Conservation (phyloP, 1,140 invertebrate species). For the Olivierus martensii region DNA sequence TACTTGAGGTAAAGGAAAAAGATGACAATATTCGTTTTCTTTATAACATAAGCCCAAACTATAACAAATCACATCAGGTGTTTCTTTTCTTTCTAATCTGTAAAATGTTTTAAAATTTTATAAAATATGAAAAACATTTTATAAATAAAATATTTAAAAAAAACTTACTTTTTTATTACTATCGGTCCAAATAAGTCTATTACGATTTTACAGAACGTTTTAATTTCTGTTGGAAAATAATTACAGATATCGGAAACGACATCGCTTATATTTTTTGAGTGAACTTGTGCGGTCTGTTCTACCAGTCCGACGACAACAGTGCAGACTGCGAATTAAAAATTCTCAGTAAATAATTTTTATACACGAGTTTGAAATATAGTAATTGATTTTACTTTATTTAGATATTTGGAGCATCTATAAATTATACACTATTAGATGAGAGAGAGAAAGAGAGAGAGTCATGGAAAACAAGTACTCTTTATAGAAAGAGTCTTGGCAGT, state of each 20-base stretch:
- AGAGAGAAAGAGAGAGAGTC: too few species aligned
- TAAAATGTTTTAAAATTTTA: slow-evolving; percentile 3
- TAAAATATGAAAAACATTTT: background rate
- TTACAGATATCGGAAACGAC: slow-evolving; percentile 9
- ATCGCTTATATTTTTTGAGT: slow-evolving; percentile 9
- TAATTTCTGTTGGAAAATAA: slow-evolving; percentile 4
- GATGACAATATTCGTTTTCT: slow-evolving; percentile 19
- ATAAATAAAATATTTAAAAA: background rate
- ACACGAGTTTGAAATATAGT: too few species aligned
- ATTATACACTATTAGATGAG: too few species aligned
- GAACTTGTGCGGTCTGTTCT: slow-evolving; percentile 8
- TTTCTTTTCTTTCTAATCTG: slow-evolving; percentile 21
- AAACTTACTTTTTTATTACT: slow-evolving; percentile 16
- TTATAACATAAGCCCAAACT: slow-evolving; percentile 24
- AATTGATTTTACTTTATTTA: too few species aligned
- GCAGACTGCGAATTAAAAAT: too few species aligned
- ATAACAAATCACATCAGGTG: slow-evolving; percentile 27
- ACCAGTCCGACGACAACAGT: slow-evolving; percentile 11
- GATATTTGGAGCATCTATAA: too few species aligned
- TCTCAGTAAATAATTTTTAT: too few species aligned
- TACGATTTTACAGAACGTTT: slow-evolving; percentile 8
- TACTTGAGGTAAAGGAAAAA: slow-evolving; percentile 18
- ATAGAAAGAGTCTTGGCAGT: too few species aligned
- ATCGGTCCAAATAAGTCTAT: slow-evolving; percentile 9
- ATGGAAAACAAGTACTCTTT: too few species aligned